A percentile compares a stretch with the other conserved stretches of the same genome.
These are phyloP conservation scores for Adrianichthys oophorus DNA, from an alignment of 2,797 vertebrate genomes.

Conservation along the genomic window DNA sequence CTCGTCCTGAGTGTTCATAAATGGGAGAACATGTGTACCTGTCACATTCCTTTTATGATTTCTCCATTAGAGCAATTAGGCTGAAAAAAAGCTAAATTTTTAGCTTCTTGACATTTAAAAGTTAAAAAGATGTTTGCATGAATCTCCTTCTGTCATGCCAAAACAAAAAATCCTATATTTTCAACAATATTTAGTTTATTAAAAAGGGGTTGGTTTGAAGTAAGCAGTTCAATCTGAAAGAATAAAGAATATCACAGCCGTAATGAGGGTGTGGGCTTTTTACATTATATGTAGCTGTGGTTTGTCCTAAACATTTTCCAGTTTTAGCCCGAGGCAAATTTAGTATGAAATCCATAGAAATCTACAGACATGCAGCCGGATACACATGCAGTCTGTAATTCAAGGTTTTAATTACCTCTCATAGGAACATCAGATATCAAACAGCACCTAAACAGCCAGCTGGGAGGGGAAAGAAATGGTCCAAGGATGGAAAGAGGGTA, in stretches of 20 bases:
- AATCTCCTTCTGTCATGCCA: too few species aligned
- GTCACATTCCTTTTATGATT: too few species aligned
- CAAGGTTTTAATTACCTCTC: conserved; percentile 79
- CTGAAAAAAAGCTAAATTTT: too few species aligned
- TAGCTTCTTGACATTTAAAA: too few species aligned
- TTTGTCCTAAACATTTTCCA: conserved; percentile 35
- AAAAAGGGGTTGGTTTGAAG: background rate
- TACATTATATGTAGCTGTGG: background rate
- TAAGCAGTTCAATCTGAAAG: conserved; percentile 26
- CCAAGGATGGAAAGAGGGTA: conserved; percentile 8
- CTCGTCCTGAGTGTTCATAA: too few species aligned
- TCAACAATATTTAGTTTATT: background rate
- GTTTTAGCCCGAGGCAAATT: conserved; percentile 24
- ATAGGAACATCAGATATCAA: conserved; percentile 78
- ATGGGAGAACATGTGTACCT: too few species aligned
- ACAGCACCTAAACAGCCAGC: conserved; percentile 78
- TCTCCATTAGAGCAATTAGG: too few species aligned
- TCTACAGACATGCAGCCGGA: conserved; percentile 18
- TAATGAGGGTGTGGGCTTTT: conserved; percentile 10
- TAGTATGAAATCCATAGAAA: conserved; percentile 51
- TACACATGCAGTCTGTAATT: conserved; percentile 52
- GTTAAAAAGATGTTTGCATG: too few species aligned
- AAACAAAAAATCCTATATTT: background rate
- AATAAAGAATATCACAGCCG: conserved; percentile 15
- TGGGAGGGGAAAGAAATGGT: conserved; percentile 57